A percentile compares a stretch with the other conserved stretches of the same genome.
phyloP scores from a whole-genome alignment of 2,113 vertebrate species.

The Larimichthys polyactis region DNA sequence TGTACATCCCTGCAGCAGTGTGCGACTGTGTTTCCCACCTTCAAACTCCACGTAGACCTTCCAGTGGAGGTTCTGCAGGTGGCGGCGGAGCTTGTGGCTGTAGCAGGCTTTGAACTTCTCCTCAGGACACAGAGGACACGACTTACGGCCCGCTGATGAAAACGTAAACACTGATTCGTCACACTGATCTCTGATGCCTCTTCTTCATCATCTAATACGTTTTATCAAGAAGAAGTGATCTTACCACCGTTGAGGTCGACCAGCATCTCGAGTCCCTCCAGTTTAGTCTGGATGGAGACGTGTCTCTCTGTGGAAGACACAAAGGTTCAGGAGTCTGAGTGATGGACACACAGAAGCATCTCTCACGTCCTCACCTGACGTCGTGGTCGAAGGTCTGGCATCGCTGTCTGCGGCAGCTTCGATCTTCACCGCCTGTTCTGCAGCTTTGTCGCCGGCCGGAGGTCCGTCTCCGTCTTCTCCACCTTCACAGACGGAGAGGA shows the following conservation, averaged over 20 bases:
- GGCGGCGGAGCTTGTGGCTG: constrained; percentile 91
- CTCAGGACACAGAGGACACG: constrained; percentile 94
- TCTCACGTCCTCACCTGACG: constrained; percentile 6
- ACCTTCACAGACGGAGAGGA: constrained; percentile 1
- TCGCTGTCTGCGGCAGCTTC: constrained; percentile 56
- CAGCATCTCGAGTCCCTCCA: constrained; percentile 91
- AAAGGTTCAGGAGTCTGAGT: neutral
- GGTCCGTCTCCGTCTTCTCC: constrained; percentile 3
- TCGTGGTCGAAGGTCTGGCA: constrained; percentile 63
- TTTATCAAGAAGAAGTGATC: neutral
- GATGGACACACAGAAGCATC: neutral
- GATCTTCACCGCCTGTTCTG: neutral
- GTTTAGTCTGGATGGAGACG: constrained; percentile 91
- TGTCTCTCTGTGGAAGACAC: constrained; percentile 84
- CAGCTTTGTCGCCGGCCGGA: neutral
- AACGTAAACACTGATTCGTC: neutral
- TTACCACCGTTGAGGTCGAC: constrained; percentile 87
- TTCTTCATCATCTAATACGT: neutral
- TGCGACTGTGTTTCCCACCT: constrained; percentile 80
- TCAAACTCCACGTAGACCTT: constrained; percentile 97
- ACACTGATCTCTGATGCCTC: neutral
- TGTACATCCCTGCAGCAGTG: neutral
- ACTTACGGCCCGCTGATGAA: constrained; percentile 88
- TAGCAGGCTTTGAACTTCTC: constrained; percentile 95
- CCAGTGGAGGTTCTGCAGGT: constrained; percentile 98